Conservation (phyloP, 2,113 vertebrate species). For the Coptodon bakossiorum region DNA sequence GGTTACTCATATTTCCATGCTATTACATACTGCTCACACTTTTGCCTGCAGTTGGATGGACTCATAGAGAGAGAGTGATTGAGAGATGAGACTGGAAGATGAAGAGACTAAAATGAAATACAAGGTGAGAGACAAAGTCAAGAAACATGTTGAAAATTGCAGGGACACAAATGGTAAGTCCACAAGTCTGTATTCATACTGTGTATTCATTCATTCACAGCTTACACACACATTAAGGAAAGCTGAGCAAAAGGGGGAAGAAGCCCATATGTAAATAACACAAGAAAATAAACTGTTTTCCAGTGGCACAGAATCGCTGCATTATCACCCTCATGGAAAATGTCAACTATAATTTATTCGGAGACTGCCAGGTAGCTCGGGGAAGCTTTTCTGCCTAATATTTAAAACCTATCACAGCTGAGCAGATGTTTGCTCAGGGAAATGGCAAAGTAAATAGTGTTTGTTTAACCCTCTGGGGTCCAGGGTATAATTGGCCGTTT, state of each 20-base stretch:
- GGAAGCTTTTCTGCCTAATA: constrained; percentile 59
- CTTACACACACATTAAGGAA: not conserved
- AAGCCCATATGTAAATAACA: constrained; percentile 9
- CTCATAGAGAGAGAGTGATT: not conserved
- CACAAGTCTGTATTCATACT: not conserved
- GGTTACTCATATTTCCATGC: not conserved
- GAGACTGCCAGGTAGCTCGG: constrained; percentile 49
- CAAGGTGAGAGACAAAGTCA: not conserved
- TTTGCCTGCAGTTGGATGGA: not conserved
- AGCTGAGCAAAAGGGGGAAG: not conserved
- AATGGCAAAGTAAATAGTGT: constrained; percentile 51
- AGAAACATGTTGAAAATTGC: not conserved
- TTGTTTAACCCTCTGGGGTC: too few species aligned
- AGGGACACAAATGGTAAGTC: not conserved
- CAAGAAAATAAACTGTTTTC: constrained; percentile 27
- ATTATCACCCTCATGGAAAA: constrained; percentile 57
- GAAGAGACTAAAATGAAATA: not conserved
- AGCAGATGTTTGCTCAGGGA: constrained; percentile 65
- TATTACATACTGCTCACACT: constrained; percentile 5
- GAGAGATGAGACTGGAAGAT: not conserved
- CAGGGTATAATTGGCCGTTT: too few species aligned
- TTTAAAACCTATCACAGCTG: constrained; percentile 61
- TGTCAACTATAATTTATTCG: constrained; percentile 70
- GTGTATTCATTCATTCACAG: not conserved
- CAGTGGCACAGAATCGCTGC: not conserved